Evolutionary conservation across 2,888 invertebrate genomes (phyloP).

Genomic region (Eupithecia dodoneata): DNA sequence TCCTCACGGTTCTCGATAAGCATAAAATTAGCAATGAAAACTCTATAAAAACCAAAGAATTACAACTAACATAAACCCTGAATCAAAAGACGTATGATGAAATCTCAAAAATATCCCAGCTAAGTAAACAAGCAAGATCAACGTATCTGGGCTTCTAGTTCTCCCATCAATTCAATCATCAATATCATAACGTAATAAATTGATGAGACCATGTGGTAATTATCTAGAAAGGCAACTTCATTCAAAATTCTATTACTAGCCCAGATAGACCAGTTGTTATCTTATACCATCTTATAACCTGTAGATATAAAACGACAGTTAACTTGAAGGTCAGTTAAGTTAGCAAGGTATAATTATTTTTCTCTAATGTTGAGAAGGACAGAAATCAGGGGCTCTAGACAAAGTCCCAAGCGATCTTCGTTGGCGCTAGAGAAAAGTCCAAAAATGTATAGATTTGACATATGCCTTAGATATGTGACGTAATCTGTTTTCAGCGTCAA

Average conservation of each 20-base stretch:
- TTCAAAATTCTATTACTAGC: conserved; percentile 21
- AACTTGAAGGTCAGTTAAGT: background rate
- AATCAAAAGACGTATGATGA: no score
- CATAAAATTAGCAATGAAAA: no score
- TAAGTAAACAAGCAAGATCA: conserved; percentile 11
- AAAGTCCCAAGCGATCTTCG: no score
- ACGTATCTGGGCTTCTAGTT: background rate
- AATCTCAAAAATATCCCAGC: background rate
- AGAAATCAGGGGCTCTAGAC: background rate
- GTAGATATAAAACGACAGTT: background rate
- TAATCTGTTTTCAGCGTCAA: no score
- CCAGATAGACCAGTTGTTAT: conserved; percentile 16
- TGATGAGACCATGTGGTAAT: conserved; percentile 16
- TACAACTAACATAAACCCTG: no score
- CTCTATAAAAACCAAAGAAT: no score
- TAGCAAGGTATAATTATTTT: background rate
- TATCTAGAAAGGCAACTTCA: conserved; percentile 15
- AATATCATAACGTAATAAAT: conserved; percentile 10
- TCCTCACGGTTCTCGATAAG: no score
- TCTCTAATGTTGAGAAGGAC: background rate
- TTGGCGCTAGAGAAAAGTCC: no score
- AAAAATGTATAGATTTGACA: no score
- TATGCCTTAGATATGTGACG: no score
- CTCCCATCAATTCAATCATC: conserved; percentile 10
- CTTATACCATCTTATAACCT: conserved; percentile 22